Percentiles rank a stretch among this genome's conserved stretches.
Evolutionary conservation across 2,113 vertebrate species (phyloP).

Genomic region (Acrocephalus kingi): DNA sequence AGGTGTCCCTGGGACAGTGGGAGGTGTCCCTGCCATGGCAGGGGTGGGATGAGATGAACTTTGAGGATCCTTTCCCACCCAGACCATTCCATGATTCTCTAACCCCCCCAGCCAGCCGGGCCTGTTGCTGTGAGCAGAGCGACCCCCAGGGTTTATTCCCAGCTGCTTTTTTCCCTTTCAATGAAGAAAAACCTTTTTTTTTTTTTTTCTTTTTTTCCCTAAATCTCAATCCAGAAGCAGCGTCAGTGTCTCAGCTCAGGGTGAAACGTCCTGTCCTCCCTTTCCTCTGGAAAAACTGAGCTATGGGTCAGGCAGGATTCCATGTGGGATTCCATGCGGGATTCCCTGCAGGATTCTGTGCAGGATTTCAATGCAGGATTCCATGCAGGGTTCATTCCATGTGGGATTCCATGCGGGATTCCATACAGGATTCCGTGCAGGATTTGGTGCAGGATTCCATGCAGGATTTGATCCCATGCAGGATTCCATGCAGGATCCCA

Average conservation of each 20-base stretch:
- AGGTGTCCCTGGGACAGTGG: not conserved
- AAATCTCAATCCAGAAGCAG: not conserved
- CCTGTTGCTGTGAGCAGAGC: not conserved
- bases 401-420: too few species aligned
- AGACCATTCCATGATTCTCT: not conserved
- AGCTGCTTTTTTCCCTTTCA: not conserved
- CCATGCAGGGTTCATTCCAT: too few species aligned
- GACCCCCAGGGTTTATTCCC: not conserved
- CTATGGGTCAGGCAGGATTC: not conserved
- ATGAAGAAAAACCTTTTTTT: not conserved
- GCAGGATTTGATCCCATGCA: too few species aligned
- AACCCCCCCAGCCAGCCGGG: not conserved
- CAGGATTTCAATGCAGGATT: too few species aligned
- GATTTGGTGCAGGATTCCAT: too few species aligned
- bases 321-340: too few species aligned
- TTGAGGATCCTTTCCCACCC: accelerated
- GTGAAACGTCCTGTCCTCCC: not conserved
- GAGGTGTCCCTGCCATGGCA: not conserved
- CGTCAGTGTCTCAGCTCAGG: not conserved
- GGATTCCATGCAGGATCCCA: too few species aligned
- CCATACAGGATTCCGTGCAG: too few species aligned
- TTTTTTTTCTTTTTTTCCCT: too few species aligned
- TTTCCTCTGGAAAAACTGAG: not conserved
- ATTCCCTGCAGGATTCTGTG: too few species aligned
- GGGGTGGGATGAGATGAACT: accelerated